Percentiles rank a stretch among this genome's conserved stretches.
Evolutionary conservation across 2,888 invertebrate genomes (phyloP).

Genomic region (Temnothorax rugatulus): DNA sequence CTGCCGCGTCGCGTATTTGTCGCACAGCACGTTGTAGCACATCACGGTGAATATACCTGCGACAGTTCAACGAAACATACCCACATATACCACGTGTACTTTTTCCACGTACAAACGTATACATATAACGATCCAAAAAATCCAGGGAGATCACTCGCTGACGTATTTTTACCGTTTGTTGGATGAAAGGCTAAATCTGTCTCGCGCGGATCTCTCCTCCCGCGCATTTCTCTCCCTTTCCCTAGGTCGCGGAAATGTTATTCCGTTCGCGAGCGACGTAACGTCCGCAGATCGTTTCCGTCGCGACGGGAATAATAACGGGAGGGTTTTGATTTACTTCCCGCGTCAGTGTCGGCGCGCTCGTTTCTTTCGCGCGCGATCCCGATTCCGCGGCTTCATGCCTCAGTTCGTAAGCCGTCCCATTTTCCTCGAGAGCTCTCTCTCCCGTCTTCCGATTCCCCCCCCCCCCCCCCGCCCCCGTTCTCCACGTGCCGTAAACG

Average conservation of each 20-base stretch:
- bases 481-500: slow-evolving; percentile 52
- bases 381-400: slow-evolving; percentile 19
- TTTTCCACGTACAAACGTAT: not conserved
- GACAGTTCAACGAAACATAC: slow-evolving; percentile 73
- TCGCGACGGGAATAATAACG: slow-evolving; percentile 18
- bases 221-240: not conserved
- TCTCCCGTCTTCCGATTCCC: slow-evolving; percentile 21
- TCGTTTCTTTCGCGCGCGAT: slow-evolving; percentile 30
- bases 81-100: not conserved
- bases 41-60: slow-evolving; percentile 98
- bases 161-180: not conserved
- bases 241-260: not conserved
- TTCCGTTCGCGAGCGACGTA: not conserved
- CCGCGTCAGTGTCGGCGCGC: not conserved
- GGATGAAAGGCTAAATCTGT: not conserved
- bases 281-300: not conserved
- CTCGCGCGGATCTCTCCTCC: not conserved
- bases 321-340: not conserved
- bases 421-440: slow-evolving; percentile 20
- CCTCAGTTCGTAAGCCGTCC: slow-evolving; percentile 17
- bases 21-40: slow-evolving; percentile 99
- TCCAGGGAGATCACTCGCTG: not conserved
- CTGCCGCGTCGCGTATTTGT: slow-evolving; percentile 99
- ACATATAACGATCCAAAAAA: not conserved
- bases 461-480: not conserved